Evolutionary conservation across 2,888 invertebrate genomes (phyloP), one percentile per base, ranked within the genome.

Genomic region (Drosophila eohydei): DNA sequence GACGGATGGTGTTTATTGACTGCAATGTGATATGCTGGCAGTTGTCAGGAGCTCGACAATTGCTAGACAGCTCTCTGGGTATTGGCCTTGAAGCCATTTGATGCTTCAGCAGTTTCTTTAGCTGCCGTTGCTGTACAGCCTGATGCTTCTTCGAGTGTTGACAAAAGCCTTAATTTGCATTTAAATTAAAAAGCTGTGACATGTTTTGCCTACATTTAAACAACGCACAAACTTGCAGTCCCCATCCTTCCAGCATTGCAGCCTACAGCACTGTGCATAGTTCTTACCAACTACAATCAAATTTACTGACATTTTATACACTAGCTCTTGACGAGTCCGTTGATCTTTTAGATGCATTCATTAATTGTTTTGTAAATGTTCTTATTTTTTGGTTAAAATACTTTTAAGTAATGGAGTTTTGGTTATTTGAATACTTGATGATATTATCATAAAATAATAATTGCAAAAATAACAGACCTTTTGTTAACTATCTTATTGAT

Each of bases 101-200:
- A n/a, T 48, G 58, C 66, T 56, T 34, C 36, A 59, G 55, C 66
- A 55, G 14, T 68, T 56, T 62, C 76, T 67, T 57, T 52, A 56
- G 30, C 36, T 59, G 43, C 12, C n/a, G 41, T 9, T 43, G 41
- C 51, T 68, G 54, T 21, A 21, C 21, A 21, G 21, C 21, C 57
- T 60, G 21, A 32, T 61, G 30, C 16, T 61, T 68, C 78, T 73
- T 68, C 44, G 69, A 78, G 74, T 88, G 87, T 81, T 89, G 91
- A 91, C 91, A 91, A 91, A 91, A 86, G 91, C 80, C 91, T 89
- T 86, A 87, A 91, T 91, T 91, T 91, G 91, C 91, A 91, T 91
- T 90, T 91, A 91, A 91, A 92, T 91, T 91, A 92, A 91, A 91
- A 91, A 88, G 87, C 85, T 76, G 81, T 85, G 84, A 85, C 84